Evolutionary conservation across 1,140 invertebrate genomes (phyloP), one percentile per base, ranked within the genome.

Genomic region (Pentalonia nigronervosa): DNA sequence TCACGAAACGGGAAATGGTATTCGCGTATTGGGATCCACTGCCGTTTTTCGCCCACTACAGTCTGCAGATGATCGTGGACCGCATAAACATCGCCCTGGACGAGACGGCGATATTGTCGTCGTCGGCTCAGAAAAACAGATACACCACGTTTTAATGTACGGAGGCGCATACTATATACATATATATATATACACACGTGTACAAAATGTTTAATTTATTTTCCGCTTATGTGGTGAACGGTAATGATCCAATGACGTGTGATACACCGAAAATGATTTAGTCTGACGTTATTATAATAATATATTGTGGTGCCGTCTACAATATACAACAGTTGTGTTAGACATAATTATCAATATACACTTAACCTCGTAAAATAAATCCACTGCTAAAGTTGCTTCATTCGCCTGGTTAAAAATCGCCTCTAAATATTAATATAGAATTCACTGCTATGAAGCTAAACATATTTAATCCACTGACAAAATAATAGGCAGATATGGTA

Each of bases 11-110:
- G 20, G 97, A 98, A 94, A 97, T 97, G 1, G 95, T 98, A 2
- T 98, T 98, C 94, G 96, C 97, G 2, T 97, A 97, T 94, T 98
- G 97, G 97, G 97, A 98, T 94, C 97, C 97, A 0, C 94, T 98
- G 92, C 97, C 97, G 0, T 98, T 98, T 94, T 97, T 97, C 94
- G 97, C 97, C 6, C 98, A 97, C 94, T 98, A 98, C 95, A 97
- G 97, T 94, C 96, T 98, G 93, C 97, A 97, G 94, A 95, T 97
- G 94, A 97, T 97, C 0, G 96, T 97, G 60, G 95, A 95, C 93
- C 96, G 96, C 50, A 95, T 97, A 23, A 94, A 96, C 7, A 95
- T 95, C 2, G 96, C 95, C 90, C 95, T 96, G 34, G 81, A 83
- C 1, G 47, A 94, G 94, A 95, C 95, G 94, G 95, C 95, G 91